These are phyloP conservation scores for Acinonyx jubatus DNA, from an alignment of 2,113 vertebrate genomes.

Conservation along the genomic window DNA sequence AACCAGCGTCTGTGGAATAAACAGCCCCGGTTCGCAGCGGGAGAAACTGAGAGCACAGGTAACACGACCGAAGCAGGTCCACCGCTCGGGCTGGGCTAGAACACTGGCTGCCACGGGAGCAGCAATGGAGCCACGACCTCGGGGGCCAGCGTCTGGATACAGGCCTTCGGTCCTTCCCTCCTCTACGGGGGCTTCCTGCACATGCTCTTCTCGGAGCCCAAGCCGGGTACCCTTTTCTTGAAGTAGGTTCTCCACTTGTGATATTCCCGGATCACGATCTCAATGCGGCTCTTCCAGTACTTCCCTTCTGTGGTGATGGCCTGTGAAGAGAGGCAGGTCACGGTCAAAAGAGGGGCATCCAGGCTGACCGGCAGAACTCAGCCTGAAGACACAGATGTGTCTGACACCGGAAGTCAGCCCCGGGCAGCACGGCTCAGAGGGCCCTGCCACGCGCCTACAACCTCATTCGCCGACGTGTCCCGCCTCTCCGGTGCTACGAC, in stretches of 20 bases:
- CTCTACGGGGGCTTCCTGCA: background rate
- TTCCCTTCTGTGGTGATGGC: conserved; percentile 93
- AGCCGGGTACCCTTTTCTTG: conserved; percentile 93
- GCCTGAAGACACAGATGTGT: fast-evolving
- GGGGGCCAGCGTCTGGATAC: fast-evolving
- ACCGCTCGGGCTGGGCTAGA: background rate
- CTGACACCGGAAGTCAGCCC: background rate
- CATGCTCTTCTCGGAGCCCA: background rate
- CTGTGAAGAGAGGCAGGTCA: conserved; percentile 80
- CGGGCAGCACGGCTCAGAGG: background rate
- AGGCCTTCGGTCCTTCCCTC: fast-evolving
- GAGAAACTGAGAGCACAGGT: background rate
- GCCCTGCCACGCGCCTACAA: fast-evolving
- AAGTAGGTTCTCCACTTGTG: conserved; percentile 99
- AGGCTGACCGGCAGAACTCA: background rate
- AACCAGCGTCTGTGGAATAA: background rate
- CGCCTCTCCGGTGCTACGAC: background rate
- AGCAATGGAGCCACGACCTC: background rate
- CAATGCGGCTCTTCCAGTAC: conserved; percentile 96
- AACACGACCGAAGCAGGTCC: background rate
- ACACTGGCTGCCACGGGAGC: fast-evolving
- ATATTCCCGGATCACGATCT: conserved; percentile 97
- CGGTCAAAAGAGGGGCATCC: fast-evolving
- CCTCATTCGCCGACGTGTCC: background rate
- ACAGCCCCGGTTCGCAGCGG: background rate